Percentiles rank a stretch among this genome's conserved stretches.
phyloP scores from a whole-genome alignment of 2,113 vertebrate genomes.

The Madoqua kirkii region DNA sequence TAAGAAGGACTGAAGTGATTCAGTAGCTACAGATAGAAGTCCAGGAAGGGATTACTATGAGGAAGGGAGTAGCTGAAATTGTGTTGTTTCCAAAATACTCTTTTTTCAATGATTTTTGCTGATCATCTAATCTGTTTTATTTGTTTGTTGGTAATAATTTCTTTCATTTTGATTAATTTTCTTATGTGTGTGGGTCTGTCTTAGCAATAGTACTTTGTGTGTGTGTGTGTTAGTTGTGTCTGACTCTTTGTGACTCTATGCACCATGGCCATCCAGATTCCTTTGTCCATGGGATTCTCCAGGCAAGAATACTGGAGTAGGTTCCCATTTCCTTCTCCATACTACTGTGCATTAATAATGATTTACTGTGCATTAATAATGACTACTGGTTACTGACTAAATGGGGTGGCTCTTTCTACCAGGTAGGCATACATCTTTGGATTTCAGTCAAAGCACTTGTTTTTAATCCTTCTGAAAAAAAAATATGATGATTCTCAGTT shows the following conservation, averaged over 20 bases:
- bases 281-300: neutral
- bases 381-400: neutral
- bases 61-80: neutral
- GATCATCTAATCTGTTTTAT: neutral
- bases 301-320: neutral
- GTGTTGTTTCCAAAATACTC: neutral
- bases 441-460: neutral
- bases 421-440: neutral
- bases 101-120: conserved; percentile 16
- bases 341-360: neutral
- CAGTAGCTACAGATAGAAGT: neutral
- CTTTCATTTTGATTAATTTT: neutral
- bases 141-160: conserved; percentile 10
- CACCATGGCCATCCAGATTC: neutral
- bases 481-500: neutral
- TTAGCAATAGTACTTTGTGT: neutral
- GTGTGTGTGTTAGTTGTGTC: neutral
- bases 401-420: neutral
- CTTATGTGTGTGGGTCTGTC: neutral
- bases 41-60: neutral
- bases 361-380: neutral
- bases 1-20: neutral
- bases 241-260: neutral
- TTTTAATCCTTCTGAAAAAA: conserved; percentile 41
- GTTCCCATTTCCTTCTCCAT: neutral